A percentile compares a stretch with the other conserved stretches of the same genome.
These are phyloP conservation scores for Hoplodrina blanda DNA, from an alignment of 2,888 invertebrate genomes.

Conservation along the genomic window DNA sequence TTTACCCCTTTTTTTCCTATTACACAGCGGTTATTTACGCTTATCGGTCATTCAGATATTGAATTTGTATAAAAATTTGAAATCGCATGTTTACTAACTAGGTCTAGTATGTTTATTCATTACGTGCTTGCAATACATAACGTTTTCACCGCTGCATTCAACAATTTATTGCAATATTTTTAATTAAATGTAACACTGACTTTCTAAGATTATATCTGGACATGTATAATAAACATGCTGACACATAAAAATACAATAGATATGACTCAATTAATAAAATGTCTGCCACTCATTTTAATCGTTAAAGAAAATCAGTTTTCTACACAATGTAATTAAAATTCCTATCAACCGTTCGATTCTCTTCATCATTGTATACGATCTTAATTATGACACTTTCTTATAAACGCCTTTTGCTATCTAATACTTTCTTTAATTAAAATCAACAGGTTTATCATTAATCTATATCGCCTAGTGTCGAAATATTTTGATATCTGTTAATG, in stretches of 20 bases:
- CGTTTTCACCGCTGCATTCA: conserved; percentile 53
- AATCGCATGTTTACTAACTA: conserved; percentile 75
- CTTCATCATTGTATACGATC: conserved; percentile 48
- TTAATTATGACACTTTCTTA: conserved; percentile 61
- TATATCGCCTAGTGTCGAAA: conserved; percentile 23
- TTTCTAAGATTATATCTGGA: conserved; percentile 24
- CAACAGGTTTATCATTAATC: conserved; percentile 48
- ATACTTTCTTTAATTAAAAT: conserved; percentile 45
- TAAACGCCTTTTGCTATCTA: conserved; percentile 25
- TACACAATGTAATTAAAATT: conserved; percentile 74
- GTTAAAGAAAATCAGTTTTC: conserved; percentile 63
- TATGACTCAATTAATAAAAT: conserved; percentile 31
- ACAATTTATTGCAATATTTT: conserved; percentile 26
- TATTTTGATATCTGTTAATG: conserved; percentile 26
- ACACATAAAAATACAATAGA: conserved; percentile 33
- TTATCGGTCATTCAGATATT: conserved; percentile 64
- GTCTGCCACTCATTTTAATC: conserved; percentile 47
- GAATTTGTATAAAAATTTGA: conserved; percentile 58
- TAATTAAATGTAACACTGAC: conserved; percentile 22
- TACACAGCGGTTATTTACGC: conserved; percentile 55
- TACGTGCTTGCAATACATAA: conserved; percentile 52
- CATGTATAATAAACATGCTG: conserved; percentile 15
- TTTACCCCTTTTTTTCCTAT: conserved; percentile 52
- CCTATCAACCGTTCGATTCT: conserved; percentile 70
- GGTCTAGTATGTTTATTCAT: conserved; percentile 76